These are phyloP conservation scores for Miniopterus natalensis DNA, from an alignment of 2,113 vertebrate genomes.

Conservation along the genomic window DNA sequence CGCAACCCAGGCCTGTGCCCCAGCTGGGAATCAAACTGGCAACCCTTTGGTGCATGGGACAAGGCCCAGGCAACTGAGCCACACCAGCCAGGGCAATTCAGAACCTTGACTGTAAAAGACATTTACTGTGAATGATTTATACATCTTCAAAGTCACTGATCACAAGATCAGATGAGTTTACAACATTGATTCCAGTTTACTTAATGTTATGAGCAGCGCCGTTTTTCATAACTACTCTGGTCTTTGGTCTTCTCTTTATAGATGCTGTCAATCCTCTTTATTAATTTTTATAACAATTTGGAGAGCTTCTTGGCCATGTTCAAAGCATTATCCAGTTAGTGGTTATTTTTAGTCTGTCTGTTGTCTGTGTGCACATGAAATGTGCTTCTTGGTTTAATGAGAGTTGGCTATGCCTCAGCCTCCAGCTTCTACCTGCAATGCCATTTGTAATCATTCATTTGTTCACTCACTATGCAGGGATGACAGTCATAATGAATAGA, in stretches of 20 bases:
- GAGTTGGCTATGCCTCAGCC: not conserved
- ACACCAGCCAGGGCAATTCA: not conserved
- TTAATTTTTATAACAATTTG: not conserved
- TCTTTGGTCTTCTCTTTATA: not conserved
- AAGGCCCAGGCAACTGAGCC: not conserved
- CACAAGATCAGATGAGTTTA: not conserved
- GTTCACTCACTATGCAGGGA: not conserved
- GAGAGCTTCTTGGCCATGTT: not conserved
- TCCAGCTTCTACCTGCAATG: not conserved
- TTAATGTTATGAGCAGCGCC: not conserved
- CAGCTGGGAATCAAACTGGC: not conserved
- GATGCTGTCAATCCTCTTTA: not conserved
- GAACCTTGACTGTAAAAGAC: slow-evolving; percentile 23
- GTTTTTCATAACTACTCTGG: not conserved
- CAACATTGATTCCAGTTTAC: not conserved
- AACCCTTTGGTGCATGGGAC: not conserved
- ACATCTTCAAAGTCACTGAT: not conserved
- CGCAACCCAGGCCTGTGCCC: not conserved
- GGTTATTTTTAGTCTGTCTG: not conserved
- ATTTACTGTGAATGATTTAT: not conserved
- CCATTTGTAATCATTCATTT: slow-evolving; percentile 28
- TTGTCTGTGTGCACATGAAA: not conserved
- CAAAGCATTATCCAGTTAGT: not conserved
- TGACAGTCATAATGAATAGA: not conserved
- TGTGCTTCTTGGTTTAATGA: slow-evolving; percentile 26